These are phyloP conservation scores for Microtus montanus DNA, from an alignment of 2,113 vertebrate genomes.

Conservation along the genomic window DNA sequence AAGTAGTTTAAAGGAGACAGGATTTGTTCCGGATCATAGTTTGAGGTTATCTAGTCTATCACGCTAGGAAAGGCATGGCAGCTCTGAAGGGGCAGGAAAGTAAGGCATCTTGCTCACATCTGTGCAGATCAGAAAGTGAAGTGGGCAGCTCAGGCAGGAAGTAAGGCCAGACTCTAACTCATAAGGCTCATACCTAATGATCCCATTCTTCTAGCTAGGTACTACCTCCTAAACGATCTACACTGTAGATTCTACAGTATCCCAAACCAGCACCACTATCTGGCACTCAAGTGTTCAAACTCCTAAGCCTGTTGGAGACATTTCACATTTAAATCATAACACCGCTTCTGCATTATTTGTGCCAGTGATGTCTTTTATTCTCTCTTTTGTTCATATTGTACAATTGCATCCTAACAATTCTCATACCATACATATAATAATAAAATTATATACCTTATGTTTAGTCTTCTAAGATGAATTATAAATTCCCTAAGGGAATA, in stretches of 20 bases:
- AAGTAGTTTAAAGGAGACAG: not conserved
- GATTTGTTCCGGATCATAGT: not conserved
- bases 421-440: slow-evolving; percentile 1
- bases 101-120: not conserved
- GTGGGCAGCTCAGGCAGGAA: not conserved
- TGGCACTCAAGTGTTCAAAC: not conserved
- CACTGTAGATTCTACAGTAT: not conserved
- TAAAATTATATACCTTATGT: not conserved
- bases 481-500: slow-evolving; percentile 43
- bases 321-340: not conserved
- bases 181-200: not conserved
- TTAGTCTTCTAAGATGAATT: slow-evolving; percentile 27
- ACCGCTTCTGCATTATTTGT: not conserved
- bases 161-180: not conserved
- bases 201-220: not conserved
- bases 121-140: not conserved
- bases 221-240: not conserved
- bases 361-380: slow-evolving; percentile 21
- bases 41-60: not conserved
- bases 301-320: not conserved
- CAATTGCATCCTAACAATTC: slow-evolving; percentile 22
- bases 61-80: not conserved
- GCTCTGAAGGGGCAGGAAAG: not conserved
- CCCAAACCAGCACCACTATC: not conserved
- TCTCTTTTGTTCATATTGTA: slow-evolving; percentile 5